Conservation (phyloP, 2,113 vertebrate genomes). For the Ancistrus triradiatus region DNA sequence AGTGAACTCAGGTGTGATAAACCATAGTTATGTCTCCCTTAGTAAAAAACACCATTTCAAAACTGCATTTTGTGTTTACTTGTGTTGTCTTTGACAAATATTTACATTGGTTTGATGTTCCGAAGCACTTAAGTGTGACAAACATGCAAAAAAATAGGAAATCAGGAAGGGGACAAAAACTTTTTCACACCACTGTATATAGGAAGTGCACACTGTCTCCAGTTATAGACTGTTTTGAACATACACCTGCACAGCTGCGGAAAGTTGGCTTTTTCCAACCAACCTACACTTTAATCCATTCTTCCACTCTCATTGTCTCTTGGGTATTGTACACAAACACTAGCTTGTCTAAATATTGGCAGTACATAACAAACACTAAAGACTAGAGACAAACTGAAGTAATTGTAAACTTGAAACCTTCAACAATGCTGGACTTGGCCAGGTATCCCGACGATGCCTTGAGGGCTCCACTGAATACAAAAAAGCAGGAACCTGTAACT, state of each 20-base stretch:
- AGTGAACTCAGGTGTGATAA: too few species aligned
- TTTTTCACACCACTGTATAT: too few species aligned
- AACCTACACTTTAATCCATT: not conserved
- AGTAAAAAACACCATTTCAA: too few species aligned
- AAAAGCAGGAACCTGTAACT: conserved; percentile 98
- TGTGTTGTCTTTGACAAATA: too few species aligned
- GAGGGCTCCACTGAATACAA: conserved; percentile 96
- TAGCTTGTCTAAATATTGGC: not conserved
- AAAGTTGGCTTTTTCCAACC: not conserved
- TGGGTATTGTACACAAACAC: not conserved
- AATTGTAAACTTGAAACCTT: too few species aligned
- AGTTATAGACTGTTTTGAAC: too few species aligned
- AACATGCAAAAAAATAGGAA: too few species aligned
- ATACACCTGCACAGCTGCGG: not conserved
- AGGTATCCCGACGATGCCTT: conserved; percentile 92
- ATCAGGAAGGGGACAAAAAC: too few species aligned
- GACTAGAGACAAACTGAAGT: conserved; percentile 19
- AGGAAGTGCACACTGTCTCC: not conserved
- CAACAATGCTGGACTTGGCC: conserved; percentile 97
- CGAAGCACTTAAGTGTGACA: too few species aligned
- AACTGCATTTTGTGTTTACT: too few species aligned
- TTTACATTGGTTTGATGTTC: too few species aligned
- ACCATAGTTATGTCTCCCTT: too few species aligned
- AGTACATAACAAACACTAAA: conserved; percentile 38
- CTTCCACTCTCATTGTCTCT: not conserved